Base-by-base conservation (phyloP, 2,113 vertebrate genomes). In the Noctilio leporinus region DNA sequence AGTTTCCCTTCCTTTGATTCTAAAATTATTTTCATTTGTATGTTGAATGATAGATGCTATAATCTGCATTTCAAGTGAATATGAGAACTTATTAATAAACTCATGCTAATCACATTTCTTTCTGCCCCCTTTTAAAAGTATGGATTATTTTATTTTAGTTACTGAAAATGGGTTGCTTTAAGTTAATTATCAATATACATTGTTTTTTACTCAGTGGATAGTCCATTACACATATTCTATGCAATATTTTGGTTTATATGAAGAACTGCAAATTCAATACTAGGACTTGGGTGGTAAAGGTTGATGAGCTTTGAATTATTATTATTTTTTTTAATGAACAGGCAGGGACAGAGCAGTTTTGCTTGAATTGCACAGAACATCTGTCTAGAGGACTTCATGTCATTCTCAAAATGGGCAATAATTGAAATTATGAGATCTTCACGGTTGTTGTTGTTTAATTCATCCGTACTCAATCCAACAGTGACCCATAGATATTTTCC, bases 11-110 rank as follows among this genome's bases (percentile, higher is more conserved):
- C 76, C 19, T 96, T 93, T 96, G 51, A 88, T 91, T 97, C 84
- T 69, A 43, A 90, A 96, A 55, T 96, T 96, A 86, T n/a, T 72
- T 95, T 93, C 3, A 86, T 95, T 94, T 96, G n/a, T 72, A 96
- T 35, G 24, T 86, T 96, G 95, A 96, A 97, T 76, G 55, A 92
- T 62, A 62, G 8, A 73, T 86, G 90, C 97, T 96, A 90, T 35
- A 94, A 95, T 28, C 64, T 88, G 3, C 43, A 67, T 95, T 94
- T 95, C 64, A 96, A 93, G 94, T 88, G 16, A 94, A 51, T 53
- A 64, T 55, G 93, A 38, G 49, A 14, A 16, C 89, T 86, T 96
- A 10, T 5, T 76, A 93, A 96, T 87, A 30, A 67, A 92, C 51
- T 92, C 19, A 88, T 85, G 64, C 53, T 83, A 96, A 93, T 70